Evolutionary conservation across 2,113 vertebrate genomes (phyloP).

Genomic region (Gasterosteus nipponicus): DNA sequence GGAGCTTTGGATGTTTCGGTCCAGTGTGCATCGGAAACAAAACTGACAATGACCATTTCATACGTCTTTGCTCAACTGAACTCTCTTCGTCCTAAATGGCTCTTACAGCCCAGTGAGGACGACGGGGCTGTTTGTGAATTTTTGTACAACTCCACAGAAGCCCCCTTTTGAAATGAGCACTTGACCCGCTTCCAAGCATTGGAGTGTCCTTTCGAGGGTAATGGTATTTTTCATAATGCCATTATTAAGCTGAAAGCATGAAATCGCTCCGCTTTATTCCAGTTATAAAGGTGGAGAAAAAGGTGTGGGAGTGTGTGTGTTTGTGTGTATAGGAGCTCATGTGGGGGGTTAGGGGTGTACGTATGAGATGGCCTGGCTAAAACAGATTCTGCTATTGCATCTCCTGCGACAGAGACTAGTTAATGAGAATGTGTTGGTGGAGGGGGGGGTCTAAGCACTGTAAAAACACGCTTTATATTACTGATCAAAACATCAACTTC

Average conservation of each 20-base stretch:
- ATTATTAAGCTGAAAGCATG: slow-evolving; percentile 80
- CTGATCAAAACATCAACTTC: background rate
- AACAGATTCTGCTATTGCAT: slow-evolving; percentile 34
- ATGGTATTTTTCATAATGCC: slow-evolving; percentile 81
- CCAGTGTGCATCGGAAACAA: slow-evolving; percentile 60
- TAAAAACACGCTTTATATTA: slow-evolving; percentile 11
- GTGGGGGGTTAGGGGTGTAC: slow-evolving; percentile 12
- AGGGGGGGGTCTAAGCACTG: background rate
- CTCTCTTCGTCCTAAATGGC: slow-evolving; percentile 48
- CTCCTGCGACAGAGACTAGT: slow-evolving; percentile 17
- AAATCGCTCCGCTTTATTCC: slow-evolving; percentile 73
- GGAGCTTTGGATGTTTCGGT: slow-evolving; percentile 46
- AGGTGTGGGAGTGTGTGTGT: slow-evolving; percentile 6
- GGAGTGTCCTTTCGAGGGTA: slow-evolving; percentile 77
- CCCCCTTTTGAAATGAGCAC: slow-evolving; percentile 63
- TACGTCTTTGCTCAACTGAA: slow-evolving; percentile 50
- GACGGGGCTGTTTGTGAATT: slow-evolving; percentile 53
- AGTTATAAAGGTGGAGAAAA: slow-evolving; percentile 58
- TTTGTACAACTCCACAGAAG: slow-evolving; percentile 55
- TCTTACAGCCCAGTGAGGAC: slow-evolving; percentile 44
- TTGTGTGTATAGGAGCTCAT: slow-evolving; percentile 5
- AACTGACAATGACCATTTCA: slow-evolving; percentile 66
- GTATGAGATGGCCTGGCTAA: slow-evolving; percentile 21
- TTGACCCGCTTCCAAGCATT: slow-evolving; percentile 70
- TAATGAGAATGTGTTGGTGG: slow-evolving; percentile 13